Evolutionary conservation across 2,888 invertebrate species (phyloP), one percentile per base, ranked within the genome.

Genomic region (Drosophila subquinaria): DNA sequence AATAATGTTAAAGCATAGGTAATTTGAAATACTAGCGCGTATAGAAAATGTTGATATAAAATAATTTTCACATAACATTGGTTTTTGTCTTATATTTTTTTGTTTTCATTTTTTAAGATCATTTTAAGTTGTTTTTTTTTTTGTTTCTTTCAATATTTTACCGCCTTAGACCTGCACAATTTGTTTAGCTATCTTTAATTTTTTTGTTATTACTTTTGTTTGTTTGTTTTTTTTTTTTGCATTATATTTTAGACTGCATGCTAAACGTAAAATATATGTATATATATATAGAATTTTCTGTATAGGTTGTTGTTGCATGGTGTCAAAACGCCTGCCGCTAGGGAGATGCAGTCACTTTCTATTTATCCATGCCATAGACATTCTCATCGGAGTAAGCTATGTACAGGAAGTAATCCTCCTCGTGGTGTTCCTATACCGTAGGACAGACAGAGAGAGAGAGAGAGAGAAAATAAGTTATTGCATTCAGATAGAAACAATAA

Each of bases 341-440:
- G 55, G 50, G 63, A 59, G 63, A 56, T 56, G 81, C 74, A 66
- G 69, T 53, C 68, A 23, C 23, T 43, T 38, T 63, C 65, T 82
- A 76, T 43, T 76, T 79, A 15, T 73, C 68, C 66, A 53, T 27
- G 91, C 99, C 99, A 93, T 99, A 99, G 56, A 99, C 99, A 94
- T 98, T 99, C 94, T 99, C 99, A 93, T 99, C 99, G 87, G 98
- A 98, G 95, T 99, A 99, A 82, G 99, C 99, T 93, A 99, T 98
- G 94, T 99, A 99, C 88, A 99, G 95, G 94, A 99, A 99, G 94
- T 98, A 98, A 92, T 99, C 99, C 94, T 99, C 99, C 93, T 99
- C 99, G 90, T 99, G 99, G 92, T 99, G 98, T 93, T 99, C 99
- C 96, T 97, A 17, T 1, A 17, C 17, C 17, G 17, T 17, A 36